Percentiles rank a stretch among this genome's conserved stretches.
These are phyloP conservation scores for Xestoiulus laeticollis DNA, from an alignment of 2,888 invertebrate species.

Conservation along the genomic window DNA sequence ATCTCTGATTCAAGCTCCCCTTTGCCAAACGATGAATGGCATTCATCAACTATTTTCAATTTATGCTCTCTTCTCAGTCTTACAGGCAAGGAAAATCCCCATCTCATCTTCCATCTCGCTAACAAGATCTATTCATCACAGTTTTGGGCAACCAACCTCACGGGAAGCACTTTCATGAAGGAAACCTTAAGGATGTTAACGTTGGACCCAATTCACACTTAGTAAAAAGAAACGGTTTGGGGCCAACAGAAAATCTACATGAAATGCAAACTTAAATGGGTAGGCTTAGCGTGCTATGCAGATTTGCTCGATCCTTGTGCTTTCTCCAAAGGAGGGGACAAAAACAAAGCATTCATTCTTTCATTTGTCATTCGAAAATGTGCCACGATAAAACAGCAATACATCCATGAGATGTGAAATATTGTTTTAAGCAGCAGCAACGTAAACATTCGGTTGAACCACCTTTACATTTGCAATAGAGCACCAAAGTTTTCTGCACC, in stretches of 20 bases:
- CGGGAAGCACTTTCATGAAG: neutral
- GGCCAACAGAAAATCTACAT: conserved; percentile 44
- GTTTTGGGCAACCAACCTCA: conserved; percentile 36
- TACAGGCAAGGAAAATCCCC: conserved; percentile 38
- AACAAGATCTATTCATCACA: conserved; percentile 53
- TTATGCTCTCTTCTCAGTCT: conserved; percentile 50
- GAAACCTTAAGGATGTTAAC: conserved; percentile 45
- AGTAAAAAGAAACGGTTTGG: neutral
- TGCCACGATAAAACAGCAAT: neutral
- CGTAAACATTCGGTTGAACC: neutral
- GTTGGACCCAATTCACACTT: neutral
- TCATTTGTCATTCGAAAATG: conserved; percentile 8
- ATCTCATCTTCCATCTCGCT: conserved; percentile 46
- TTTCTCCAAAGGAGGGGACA: neutral
- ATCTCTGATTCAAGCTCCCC: conserved; percentile 25
- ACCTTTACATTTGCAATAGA: neutral
- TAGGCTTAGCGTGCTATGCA: conserved; percentile 21
- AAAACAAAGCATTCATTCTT: neutral
- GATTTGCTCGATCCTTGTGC: neutral
- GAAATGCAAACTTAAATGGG: conserved; percentile 17
- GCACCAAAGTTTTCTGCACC: neutral
- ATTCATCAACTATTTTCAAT: conserved; percentile 53
- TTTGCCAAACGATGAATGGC: conserved; percentile 51
- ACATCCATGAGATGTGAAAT: neutral
- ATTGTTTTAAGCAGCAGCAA: neutral